These are phyloP conservation scores for Ophion ellenae DNA, from an alignment of 2,888 invertebrate species.

Conservation along the genomic window DNA sequence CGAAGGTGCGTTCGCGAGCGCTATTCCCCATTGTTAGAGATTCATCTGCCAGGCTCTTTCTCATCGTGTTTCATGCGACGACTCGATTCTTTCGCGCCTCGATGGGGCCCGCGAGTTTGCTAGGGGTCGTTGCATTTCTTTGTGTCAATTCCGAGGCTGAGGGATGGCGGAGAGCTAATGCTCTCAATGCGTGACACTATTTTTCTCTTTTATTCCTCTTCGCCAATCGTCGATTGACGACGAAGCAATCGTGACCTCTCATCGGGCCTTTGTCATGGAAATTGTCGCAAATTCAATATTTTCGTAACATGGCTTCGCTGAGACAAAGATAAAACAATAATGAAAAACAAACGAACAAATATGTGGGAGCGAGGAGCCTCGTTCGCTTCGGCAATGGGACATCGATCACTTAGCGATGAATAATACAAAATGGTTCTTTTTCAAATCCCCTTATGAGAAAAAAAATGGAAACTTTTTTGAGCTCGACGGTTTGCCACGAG, in stretches of 20 bases:
- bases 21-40: no score
- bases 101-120: slow-evolving; percentile 30
- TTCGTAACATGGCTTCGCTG: slow-evolving; percentile 40
- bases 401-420: slow-evolving; percentile 34
- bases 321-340: slow-evolving; percentile 28
- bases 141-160: slow-evolving; percentile 25
- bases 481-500: background rate
- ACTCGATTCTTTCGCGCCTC: slow-evolving; percentile 38
- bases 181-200: slow-evolving; percentile 19
- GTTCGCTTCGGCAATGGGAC: slow-evolving; percentile 1
- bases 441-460: background rate
- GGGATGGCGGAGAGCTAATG: slow-evolving; percentile 27
- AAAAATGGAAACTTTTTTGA: background rate
- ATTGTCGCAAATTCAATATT: slow-evolving; percentile 56
- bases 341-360: background rate
- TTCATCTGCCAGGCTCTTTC: no score
- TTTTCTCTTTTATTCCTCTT: slow-evolving; percentile 7
- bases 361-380: background rate
- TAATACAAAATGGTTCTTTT: background rate
- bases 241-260: slow-evolving; percentile 42
- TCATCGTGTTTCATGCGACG: no score
- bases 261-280: slow-evolving; percentile 55
- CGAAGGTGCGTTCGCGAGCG: no score
- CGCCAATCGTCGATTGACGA: slow-evolving; percentile 52
- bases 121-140: slow-evolving; percentile 26